Base-by-base conservation (phyloP, 2,113 vertebrate species). In the Alligator mississippiensis region DNA sequence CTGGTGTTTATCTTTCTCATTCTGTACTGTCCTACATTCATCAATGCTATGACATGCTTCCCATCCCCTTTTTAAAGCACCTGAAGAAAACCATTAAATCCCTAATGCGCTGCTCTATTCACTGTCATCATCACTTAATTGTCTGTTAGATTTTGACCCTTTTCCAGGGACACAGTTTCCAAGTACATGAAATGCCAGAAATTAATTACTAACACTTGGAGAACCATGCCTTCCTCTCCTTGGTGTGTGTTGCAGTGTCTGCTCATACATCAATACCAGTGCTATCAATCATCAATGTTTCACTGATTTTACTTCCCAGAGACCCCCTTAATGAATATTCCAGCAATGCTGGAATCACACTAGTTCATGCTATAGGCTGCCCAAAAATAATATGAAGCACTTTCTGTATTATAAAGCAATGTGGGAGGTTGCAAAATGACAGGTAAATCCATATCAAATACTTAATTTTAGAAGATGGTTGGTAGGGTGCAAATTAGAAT, bases 171-270 rank as follows among this genome's bases (percentile, higher is more conserved):
- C n/a, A 82, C n/a, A 59, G 55, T 80, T 85, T 81, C 25, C 27
- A 93, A 78, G 28, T 27, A 21, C 28, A 89, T 47, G 75, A 79
- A 94, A 93, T 61, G 57, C 17, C 61, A 83, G 59, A 90, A 92
- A 61, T 61, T 88, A 61, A 79, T 28, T 87, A 47, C 16, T 63
- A 77, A 78, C 15, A 64, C 24, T 87, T 70, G 3, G 19, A 91
- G 54, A 81, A 72, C 27, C 75, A 68, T 54, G 24, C 25, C 63
- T 83, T 93, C 3, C 4, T 74, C 58, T 93, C n/a, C n/a, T 93
- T 66, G 13, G 2, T 75, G 25, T 84, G 84, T 82, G 15, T 75
- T 70, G 81, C 11, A 66, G 2, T 21, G 7, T 57, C 30, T 63
- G 27, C 5, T 90, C 55, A 75, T 14, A 34, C 72, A 90, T 28